phyloP scores from a whole-genome alignment of 2,888 invertebrate genomes.

The Aphelenchoides bicaudatus region DNA sequence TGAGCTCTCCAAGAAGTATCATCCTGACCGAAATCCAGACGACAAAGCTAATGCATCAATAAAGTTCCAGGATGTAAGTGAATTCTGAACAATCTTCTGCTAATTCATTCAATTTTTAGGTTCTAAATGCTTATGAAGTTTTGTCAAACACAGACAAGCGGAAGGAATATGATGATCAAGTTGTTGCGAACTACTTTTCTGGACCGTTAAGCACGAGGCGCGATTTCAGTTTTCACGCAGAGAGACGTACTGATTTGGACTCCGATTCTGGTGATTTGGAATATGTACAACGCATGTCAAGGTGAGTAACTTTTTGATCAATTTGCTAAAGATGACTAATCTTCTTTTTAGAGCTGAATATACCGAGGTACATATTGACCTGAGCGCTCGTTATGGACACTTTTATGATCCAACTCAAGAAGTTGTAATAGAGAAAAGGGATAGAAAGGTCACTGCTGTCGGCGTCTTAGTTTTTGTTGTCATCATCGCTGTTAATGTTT shows the following conservation, averaged over 20 bases:
- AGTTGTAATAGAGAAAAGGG: constrained; percentile 21
- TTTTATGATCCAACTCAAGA: constrained; percentile 28
- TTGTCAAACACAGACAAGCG: constrained; percentile 48
- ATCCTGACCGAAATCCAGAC: constrained; percentile 52
- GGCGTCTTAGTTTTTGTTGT: constrained; percentile 20
- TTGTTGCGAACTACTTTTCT: background rate
- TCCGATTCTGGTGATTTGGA: constrained; percentile 57
- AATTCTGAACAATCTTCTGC: background rate
- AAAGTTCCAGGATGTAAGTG: constrained; percentile 51
- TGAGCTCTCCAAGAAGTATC: constrained; percentile 53
- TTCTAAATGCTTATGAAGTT: constrained; percentile 51
- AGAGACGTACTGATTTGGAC: constrained; percentile 54
- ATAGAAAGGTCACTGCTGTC: constrained; percentile 10
- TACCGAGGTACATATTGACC: too few relatives aligned
- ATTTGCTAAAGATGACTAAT: too few relatives aligned
- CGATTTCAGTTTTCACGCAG: too few relatives aligned
- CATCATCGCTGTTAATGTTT: constrained; percentile 23
- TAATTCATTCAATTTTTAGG: constrained; percentile 33
- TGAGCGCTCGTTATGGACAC: constrained; percentile 20
- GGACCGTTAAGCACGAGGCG: constrained; percentile 12
- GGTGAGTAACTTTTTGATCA: constrained; percentile 13
- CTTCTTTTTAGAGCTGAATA: too few relatives aligned
- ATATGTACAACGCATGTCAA: constrained; percentile 48
- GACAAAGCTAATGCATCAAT: constrained; percentile 46
- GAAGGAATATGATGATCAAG: constrained; percentile 35